Conservation (phyloP, 2,797 vertebrate species). For the Melanotaenia parkinsoni region DNA sequence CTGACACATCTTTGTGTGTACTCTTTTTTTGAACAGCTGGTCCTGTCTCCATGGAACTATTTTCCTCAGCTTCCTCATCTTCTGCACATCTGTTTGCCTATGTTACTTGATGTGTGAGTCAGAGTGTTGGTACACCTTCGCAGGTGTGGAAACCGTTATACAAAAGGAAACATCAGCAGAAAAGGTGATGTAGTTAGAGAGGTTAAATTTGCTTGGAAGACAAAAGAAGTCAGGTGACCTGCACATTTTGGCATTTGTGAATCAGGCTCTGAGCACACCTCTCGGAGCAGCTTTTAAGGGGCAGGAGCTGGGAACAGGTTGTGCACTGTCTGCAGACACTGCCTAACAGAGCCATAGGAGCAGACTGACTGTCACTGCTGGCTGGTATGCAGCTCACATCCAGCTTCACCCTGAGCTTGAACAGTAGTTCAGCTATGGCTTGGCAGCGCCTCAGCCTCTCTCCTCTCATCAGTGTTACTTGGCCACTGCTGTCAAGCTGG, state of each 20-base stretch:
- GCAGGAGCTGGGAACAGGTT: constrained; percentile 58
- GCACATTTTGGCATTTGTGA: constrained; percentile 59
- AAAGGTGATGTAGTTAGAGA: constrained; percentile 58
- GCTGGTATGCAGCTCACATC: constrained; percentile 80
- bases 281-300: constrained; percentile 56
- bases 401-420: constrained; percentile 75
- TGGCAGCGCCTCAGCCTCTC: constrained; percentile 53
- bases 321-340: constrained; percentile 57
- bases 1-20: constrained; percentile 41
- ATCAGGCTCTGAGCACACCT: constrained; percentile 59
- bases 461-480: constrained; percentile 83
- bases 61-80: constrained; percentile 56
- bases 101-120: constrained; percentile 52
- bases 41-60: constrained; percentile 40
- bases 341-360: constrained; percentile 58
- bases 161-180: constrained; percentile 59
- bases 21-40: constrained; percentile 64
- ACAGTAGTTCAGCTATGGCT: constrained; percentile 57
- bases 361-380: constrained; percentile 57
- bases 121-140: constrained; percentile 52
- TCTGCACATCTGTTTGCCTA: constrained; percentile 68
- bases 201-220: constrained; percentile 67
- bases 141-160: constrained; percentile 54
- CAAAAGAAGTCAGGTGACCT: constrained; percentile 50
- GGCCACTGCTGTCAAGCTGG: constrained; percentile 80